Base-by-base conservation (phyloP, 2,888 invertebrate species). In the Yponomeuta cagnagella region DNA sequence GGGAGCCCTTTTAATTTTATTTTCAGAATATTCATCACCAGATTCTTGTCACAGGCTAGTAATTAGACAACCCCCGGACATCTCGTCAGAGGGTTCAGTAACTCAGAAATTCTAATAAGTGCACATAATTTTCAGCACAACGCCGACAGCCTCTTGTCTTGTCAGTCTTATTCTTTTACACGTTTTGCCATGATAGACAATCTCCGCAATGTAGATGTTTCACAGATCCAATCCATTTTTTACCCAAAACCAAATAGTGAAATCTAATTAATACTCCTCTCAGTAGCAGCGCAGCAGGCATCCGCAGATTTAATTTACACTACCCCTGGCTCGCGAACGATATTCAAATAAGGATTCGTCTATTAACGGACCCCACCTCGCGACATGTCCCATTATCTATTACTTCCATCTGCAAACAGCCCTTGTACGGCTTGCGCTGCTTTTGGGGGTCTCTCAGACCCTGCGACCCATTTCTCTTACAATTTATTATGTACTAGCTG, bases 321-420 rank as follows among this genome's bases (percentile, higher is more conserved):
- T 81, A 82, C 87, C 89, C 88, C 88, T 87, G 82, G 83, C 85
- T 88, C 82, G 82, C 80, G 85, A 82, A 85, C 88, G 84, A 88
- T 90, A 92, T 92, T 91, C 89, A 90, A 92, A 92, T 90, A 90
- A 88, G 90, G 89, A 82, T 90, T 90, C 91, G 82, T 88, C 86
- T 90, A 89, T 89, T 90, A 89, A 86, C 84, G 80, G 80, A 81
- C 86, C 89, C 89, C 86, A 72, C 71, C 86, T 82, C 78, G 87
- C 82, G 87, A 88, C 86, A 84, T 85, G 84, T 87, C 79, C 86
- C 79, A 86, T 90, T 91, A 89, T 90, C 89, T 89, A 85, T 84
- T 80, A 79, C 80, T 82, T 83, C 83, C 84, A 88, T 89, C 88
- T 83, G 84, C 78, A 75, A 75, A 77, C 52, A 58, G 78, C 83